Percentiles rank a stretch among this genome's conserved stretches.
These are phyloP conservation scores for Melanaphis sacchari DNA, from an alignment of 1,140 invertebrate species.

Conservation along the genomic window DNA sequence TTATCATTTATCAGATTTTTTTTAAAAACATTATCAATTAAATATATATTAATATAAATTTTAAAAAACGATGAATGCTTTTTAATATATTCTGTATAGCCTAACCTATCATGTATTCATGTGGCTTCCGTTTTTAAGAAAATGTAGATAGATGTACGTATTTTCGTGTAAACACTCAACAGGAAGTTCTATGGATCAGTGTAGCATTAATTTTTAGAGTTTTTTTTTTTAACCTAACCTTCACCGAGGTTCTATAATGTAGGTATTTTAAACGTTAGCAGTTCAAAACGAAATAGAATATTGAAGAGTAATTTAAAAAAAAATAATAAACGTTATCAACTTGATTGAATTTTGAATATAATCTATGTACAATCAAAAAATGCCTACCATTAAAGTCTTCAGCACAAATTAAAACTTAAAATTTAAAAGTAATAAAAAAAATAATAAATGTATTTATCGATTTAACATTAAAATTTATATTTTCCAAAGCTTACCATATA, in stretches of 20 bases:
- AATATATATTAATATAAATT: neutral
- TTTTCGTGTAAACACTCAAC: slow-evolving; percentile 12
- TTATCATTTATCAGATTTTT: neutral
- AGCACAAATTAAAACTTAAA: neutral
- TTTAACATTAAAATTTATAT: neutral
- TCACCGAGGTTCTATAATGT: neutral
- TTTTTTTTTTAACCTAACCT: slow-evolving; percentile 24
- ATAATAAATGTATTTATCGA: neutral
- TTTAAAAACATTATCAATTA: neutral
- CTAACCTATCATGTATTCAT: neutral
- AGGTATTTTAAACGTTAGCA: neutral
- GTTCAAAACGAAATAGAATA: neutral
- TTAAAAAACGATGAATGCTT: neutral
- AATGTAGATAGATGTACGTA: neutral
- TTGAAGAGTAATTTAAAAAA: no score
- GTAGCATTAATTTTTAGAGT: neutral
- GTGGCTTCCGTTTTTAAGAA: neutral
- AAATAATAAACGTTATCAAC: neutral
- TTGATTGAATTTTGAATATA: neutral
- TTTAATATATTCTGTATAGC: neutral
- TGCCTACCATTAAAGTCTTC: slow-evolving; percentile 16
- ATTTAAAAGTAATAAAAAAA: neutral
- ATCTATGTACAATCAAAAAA: neutral
- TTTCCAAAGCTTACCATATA: neutral
- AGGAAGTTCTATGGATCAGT: neutral